phyloP scores from a whole-genome alignment of 2,797 vertebrate genomes.

The Anguilla anguilla region DNA sequence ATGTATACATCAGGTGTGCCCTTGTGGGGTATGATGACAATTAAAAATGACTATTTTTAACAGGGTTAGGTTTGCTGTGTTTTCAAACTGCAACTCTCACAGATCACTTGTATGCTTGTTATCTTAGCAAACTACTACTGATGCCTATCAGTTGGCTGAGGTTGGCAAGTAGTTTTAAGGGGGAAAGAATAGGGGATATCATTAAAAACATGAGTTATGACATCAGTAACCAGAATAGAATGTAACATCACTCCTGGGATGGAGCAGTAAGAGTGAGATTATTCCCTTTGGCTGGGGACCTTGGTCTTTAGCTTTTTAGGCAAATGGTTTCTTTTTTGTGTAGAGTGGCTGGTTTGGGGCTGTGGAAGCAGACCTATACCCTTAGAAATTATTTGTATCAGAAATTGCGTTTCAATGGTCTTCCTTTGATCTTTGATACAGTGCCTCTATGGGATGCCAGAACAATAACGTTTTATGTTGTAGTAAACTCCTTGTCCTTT shows the following conservation, averaged over 20 bases:
- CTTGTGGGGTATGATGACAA: not conserved
- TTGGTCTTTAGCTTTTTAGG: not conserved
- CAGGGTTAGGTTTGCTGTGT: not conserved
- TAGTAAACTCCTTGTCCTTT: not conserved
- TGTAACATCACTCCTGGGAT: no score
- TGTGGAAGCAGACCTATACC: no score
- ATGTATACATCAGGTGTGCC: not conserved
- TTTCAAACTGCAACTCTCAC: not conserved
- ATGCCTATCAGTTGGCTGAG: not conserved
- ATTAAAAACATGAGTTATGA: no score
- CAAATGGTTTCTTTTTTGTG: no score
- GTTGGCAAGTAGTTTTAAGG: not conserved
- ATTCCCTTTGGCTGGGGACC: not conserved
- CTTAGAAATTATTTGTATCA: no score
- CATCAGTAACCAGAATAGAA: no score
- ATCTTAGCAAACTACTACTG: not conserved
- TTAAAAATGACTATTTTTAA: not conserved
- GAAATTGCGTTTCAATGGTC: not conserved
- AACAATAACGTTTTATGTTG: not conserved
- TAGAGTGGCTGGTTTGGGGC: no score
- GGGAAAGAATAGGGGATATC: not conserved
- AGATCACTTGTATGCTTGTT: not conserved
- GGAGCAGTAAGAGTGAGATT: no score
- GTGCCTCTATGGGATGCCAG: not conserved
- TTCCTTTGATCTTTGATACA: not conserved